These are phyloP conservation scores for Pristionchus exspectatus DNA, from an alignment of 2,888 invertebrate species.

Conservation along the genomic window DNA sequence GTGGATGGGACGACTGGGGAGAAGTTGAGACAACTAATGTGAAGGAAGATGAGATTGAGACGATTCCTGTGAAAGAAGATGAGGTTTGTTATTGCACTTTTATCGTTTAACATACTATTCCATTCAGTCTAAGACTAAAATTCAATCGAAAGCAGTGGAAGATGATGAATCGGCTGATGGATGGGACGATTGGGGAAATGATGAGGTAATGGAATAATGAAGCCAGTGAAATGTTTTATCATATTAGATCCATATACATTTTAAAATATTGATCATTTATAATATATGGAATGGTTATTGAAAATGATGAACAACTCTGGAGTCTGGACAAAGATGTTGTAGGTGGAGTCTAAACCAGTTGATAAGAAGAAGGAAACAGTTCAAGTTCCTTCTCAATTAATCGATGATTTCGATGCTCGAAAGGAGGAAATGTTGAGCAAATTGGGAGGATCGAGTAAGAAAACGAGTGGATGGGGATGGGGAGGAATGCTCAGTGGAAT, in stretches of 20 bases:
- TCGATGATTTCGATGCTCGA: constrained; percentile 3
- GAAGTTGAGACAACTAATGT: background rate
- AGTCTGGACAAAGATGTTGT: background rate
- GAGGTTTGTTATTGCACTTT: background rate
- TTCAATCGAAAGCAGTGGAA: background rate
- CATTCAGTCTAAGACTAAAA: background rate
- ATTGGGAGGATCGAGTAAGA: constrained; percentile 35
- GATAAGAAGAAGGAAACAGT: background rate
- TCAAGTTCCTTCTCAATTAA: background rate
- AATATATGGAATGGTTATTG: background rate
- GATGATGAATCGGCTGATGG: constrained; percentile 53
- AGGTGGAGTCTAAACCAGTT: background rate
- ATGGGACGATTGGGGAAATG: constrained; percentile 55
- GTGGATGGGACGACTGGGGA: constrained; percentile 53
- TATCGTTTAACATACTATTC: background rate
- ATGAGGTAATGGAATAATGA: background rate
- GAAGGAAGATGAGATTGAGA: background rate
- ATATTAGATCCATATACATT: background rate
- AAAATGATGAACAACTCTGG: background rate
- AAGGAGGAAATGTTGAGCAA: constrained; percentile 45
- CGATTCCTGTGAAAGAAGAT: background rate
- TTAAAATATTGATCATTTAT: background rate
- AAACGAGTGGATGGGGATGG: constrained; percentile 39
- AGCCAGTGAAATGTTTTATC: no score
- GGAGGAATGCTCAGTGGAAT: constrained; percentile 52